Base-by-base conservation (phyloP, 2,797 vertebrate species). In the Moxostoma hubbsi region DNA sequence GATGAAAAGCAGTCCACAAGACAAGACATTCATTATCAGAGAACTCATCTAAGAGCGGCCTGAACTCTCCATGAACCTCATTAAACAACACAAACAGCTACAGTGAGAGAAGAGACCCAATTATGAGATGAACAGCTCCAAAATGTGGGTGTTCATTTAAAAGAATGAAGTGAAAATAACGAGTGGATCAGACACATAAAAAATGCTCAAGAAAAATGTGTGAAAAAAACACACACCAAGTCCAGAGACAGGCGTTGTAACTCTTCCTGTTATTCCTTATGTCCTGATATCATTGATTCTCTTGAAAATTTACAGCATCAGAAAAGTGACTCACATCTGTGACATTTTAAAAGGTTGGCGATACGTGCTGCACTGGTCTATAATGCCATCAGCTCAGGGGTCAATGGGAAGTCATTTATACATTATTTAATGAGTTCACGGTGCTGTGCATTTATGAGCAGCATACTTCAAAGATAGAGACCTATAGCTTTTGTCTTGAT, bases 371-470 rank as follows among this genome's bases (percentile, higher is more conserved):
- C 16, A 16, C 49, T 63, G 73, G 81, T 86, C 85, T 63, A 87
- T 87, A 81, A 81, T 49, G 53, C 15, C 61, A 73, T 81, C 70
- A 49, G 57, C 75, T 75, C 66, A 63, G 75, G 59, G 66, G 75
- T 77, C 65, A 53, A 76, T 63, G 62, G 54, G 67, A 78, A 77
- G 82, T 79, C 63, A 71, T 77, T 66, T 63, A 87, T 86, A 72
- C 80, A 86, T 84, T 86, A 85, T 85, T 87, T 69, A 86, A 78
- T 65, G 79, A 78, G 72, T 75, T 81, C 61, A 73, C 18, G 77
- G 79, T 16, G 64, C 68, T 51, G 81, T 73, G 65, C 55, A 64
- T 80, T 80, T 75, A 80, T 71, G 47, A 81, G 78, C 73, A 36
- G 36, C 68, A 36, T 36, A 36, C 36, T 36, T 36, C 4, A 36